Base-by-base conservation (phyloP, 1,140 invertebrate genomes). In the Papilio glaucus region DNA sequence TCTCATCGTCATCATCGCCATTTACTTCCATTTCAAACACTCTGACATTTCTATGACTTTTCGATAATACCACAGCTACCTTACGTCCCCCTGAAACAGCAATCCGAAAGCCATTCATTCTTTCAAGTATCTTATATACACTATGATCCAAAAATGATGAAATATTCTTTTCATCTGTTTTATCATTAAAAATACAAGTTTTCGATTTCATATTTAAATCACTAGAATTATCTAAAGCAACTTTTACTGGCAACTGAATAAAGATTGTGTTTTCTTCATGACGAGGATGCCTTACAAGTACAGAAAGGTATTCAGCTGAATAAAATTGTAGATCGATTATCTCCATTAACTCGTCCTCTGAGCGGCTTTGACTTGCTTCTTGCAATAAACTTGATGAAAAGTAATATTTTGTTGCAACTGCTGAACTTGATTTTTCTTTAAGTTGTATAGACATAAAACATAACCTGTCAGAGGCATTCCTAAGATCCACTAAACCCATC, bases 81-180 rank as follows among this genome's bases (percentile, higher is more conserved):
- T 98, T 98, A 42, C 98, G 94, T 10, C 95, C 95, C 0, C 98
- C 97, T 73, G 97, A 98, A 0, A 99, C 97, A 6, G 97, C 96
- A 76, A 98, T 95, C 78, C 93, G 93, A 68, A 94, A 94, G 1
- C 95, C 96, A 62, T 95, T 95, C 90, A 98, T 96, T 79, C 96
- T 96, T 65, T 98, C 96, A 37, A 98, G 91, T 5, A 94, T 93
- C 85, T 95, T 94, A 80, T 92, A 95, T 42, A 88, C 89, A 42
- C 86, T 92, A 29, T 82, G 78, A 74, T 95, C 93, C 24, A 93
- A 71, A 29, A 94, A 80, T 72, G 93, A 87, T 5, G 94, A 93
- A 60, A 94, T 85, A 77, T 95, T 94, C 42, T 90, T 89, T 73
- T 91, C 85, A 1, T 85, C 69, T 12, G 92, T 87, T 41, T 94